phyloP scores from a whole-genome alignment of 2,797 vertebrate genomes.

The Enteromius afrohamiltoni region DNA sequence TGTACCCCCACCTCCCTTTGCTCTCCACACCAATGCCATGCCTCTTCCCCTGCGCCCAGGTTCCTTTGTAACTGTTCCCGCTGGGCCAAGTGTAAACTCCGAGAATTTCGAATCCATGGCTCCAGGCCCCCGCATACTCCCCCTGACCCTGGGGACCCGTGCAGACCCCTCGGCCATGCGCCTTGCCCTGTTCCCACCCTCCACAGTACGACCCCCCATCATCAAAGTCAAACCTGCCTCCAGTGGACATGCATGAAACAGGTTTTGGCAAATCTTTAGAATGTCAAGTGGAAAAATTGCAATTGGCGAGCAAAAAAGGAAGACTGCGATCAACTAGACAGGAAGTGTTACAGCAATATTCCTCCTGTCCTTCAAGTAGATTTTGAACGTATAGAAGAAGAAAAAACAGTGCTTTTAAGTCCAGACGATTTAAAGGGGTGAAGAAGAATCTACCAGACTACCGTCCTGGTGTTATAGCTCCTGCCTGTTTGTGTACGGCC shows the following conservation, averaged over 20 bases:
- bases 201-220: slow-evolving; percentile 99
- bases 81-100: slow-evolving; percentile 99
- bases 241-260: slow-evolving; percentile 99
- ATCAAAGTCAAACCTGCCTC: slow-evolving; percentile 99
- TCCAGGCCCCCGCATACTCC: slow-evolving; percentile 96
- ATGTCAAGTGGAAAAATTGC: slow-evolving; percentile 71
- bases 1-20: slow-evolving; percentile 98
- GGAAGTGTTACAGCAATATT: slow-evolving; percentile 33
- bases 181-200: slow-evolving; percentile 99
- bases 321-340: slow-evolving; percentile 63
- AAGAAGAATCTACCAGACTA: slow-evolving; percentile 62
- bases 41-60: slow-evolving; percentile 97
- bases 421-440: slow-evolving; percentile 55
- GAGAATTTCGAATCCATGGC: slow-evolving; percentile 96
- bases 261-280: slow-evolving; percentile 89
- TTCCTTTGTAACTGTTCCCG: slow-evolving; percentile 96
- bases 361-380: slow-evolving; percentile 33
- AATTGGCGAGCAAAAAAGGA: slow-evolving; percentile 38
- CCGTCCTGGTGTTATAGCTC: slow-evolving; percentile 64
- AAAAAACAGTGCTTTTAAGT: slow-evolving; percentile 33
- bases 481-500: slow-evolving; percentile 64
- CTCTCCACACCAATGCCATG: slow-evolving; percentile 96
- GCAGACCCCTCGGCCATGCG: slow-evolving; percentile 96
- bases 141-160: slow-evolving; percentile 98
- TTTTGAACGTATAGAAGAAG: background rate